Base-by-base conservation (phyloP, 2,113 vertebrate genomes). In the Erinaceus europaeus region DNA sequence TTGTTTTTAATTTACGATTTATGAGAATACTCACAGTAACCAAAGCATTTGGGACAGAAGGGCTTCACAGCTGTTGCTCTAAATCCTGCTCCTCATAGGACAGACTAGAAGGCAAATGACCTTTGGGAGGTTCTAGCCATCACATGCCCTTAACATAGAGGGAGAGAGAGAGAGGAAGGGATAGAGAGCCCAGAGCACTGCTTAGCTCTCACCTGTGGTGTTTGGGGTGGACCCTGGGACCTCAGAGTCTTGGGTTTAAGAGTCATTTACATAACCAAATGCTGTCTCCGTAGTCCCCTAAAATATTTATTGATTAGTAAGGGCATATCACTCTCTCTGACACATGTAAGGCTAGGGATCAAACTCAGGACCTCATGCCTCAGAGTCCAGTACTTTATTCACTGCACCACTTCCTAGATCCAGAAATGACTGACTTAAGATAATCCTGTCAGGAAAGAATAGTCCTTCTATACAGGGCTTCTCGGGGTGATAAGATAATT, bases 1-100 rank as follows among this genome's bases (percentile, higher is more conserved):
- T n/a, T n/a, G n/a, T n/a, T n/a, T n/a, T n/a, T 88, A 80, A 83
- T 86, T 14, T 36, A 83, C 83, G 85, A 72, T 79, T 88, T 86
- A 80, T 73, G 40, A 68, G 46, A 72, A 91, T 89, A 61, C 67
- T 68, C 40, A 82, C 34, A 79, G 15, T 53, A 59, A 65, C 36
- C 67, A 53, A 68, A 23, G 65, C 44, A 21, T 2, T 20, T 46
- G 23, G 25, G 15, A 21, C n/a, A 40, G 18, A 14, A 13, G 6
- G 13, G 18, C 7, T 18, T 46, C 15, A 52, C 23, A 38, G n/a
- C 44, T 61, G 15, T 40, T 10, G 7, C 9, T 23, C 36, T 44
- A 44, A 59, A 50, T 42, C 68, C 15, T 44, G 27, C 13, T 86
- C 67, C 48, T 50, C 40, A 68, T n/a, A 6, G n/a, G 57, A 40